Conservation (phyloP, 2,888 invertebrate genomes). For the Neoaliturus tenellus region DNA sequence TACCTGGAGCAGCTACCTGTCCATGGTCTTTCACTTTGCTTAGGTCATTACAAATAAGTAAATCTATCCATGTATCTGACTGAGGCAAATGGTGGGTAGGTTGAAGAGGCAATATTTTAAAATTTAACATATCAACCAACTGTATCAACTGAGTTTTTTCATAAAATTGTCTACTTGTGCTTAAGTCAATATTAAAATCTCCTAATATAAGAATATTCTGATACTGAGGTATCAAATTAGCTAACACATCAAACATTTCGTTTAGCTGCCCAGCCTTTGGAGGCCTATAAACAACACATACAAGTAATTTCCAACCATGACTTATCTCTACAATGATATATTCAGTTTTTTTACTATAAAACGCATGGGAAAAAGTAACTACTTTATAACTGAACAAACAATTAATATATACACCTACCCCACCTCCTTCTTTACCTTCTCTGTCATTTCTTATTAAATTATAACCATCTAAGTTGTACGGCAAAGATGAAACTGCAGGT, state of each 20-base stretch:
- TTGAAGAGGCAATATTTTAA: not conserved
- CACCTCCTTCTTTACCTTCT: conserved; percentile 22
- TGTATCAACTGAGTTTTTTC: not conserved
- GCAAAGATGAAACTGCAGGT: not conserved
- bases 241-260: not conserved
- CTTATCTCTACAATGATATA: not conserved
- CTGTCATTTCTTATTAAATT: conserved; percentile 14
- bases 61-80: not conserved
- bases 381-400: not conserved
- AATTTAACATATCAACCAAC: not conserved
- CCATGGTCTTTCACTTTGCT: not conserved
- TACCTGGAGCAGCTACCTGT: not conserved
- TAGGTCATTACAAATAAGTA: not conserved
- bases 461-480: conserved; percentile 2
- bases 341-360: conserved; percentile 17
- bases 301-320: conserved; percentile 2
- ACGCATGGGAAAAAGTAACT: not conserved
- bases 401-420: not conserved
- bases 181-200: conserved; percentile 17
- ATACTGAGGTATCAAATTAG: not conserved
- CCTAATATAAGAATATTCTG: not conserved
- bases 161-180: not conserved
- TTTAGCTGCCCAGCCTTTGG: not conserved
- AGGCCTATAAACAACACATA: not conserved
- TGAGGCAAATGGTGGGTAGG: not conserved